Base-by-base conservation (phyloP, 2,113 vertebrate genomes). In the Apaloderma vittatum region DNA sequence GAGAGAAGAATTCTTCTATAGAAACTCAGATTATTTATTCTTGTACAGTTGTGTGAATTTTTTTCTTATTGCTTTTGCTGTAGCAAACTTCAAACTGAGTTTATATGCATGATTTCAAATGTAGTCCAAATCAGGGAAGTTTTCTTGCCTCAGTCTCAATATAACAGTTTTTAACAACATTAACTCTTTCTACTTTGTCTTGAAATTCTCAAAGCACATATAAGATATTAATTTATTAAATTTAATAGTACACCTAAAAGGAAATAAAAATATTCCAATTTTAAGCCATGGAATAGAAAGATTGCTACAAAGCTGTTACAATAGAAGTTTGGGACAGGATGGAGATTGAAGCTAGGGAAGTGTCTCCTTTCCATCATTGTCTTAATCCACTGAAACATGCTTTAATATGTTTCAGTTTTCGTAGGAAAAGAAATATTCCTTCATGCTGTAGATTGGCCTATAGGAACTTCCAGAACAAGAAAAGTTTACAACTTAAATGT, bases 11-110 rank as follows among this genome's bases (percentile, higher is more conserved):
- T 29, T 63, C 8, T 65, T 95, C 89, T 93, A 24, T 65, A 58
- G 57, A 43, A 62, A 79, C 90, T 92, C 30, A 86, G 57, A 61
- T 62, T 91, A 84, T 95, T 95, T 73, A 20, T 72, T 85, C 63
- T 74, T 92, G 40, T 52, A 46, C 8, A 6, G 24, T 76, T 22
- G 24, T 80, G 59, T 82, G 51, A 34, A 34, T 63, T 86, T 91
- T 96, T 73, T 36, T 52, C 23, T 87, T 65, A n/a, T 30, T 74
- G 45, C 52, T 89, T 78, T 72, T 95, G 19, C 77, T 65, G 75
- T 40, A 83, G 30, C 12, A 62, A 88, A 59, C 19, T 67, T 86
- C n/a, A 37, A 63, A 70, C 18, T 59, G 32, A 78, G 82, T 66
- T 81, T 55, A 80, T 59, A 55, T 82, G 34, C 36, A 52, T 24